A percentile compares a stretch with the other conserved stretches of the same genome.
Conservation (phyloP, 64 coral and sea anemone species). For the Montipora sp. region DNA sequence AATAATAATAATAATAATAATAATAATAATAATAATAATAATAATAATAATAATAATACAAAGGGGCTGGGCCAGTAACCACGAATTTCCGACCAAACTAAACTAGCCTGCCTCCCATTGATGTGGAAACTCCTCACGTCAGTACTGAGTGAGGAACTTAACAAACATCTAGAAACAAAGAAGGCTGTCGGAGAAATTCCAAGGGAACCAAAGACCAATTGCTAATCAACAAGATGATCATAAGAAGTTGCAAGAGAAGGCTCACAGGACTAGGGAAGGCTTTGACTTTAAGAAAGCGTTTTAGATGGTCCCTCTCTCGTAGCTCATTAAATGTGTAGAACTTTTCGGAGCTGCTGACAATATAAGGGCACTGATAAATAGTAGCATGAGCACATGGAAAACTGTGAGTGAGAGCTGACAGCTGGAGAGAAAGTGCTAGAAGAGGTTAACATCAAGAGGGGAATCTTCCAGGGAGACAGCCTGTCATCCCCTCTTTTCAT, state of each 20-base stretch:
- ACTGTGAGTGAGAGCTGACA: background rate
- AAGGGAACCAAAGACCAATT: too few relatives aligned
- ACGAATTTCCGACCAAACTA: slow-evolving; percentile 1
- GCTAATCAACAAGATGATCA: too few relatives aligned
- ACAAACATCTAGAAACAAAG: background rate
- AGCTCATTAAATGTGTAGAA: background rate
- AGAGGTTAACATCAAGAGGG: background rate
- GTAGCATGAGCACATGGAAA: background rate
- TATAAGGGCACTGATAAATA: background rate
- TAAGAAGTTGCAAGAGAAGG: too few relatives aligned
- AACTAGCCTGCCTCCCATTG: background rate
- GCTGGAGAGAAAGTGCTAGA: background rate
- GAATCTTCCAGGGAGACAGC: background rate
- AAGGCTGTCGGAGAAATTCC: too few relatives aligned
- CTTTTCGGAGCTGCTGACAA: background rate
- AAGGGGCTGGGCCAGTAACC: background rate
- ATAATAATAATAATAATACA: background rate
- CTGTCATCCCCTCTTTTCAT: background rate
- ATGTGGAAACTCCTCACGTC: background rate
- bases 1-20: too few relatives aligned
- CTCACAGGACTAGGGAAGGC: too few relatives aligned
- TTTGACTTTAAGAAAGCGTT: too few relatives aligned
- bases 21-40: too few relatives aligned
- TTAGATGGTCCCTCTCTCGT: background rate
- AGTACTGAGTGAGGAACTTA: background rate